These are phyloP conservation scores for Rhamphomyia laevipes DNA, from an alignment of 2,888 invertebrate species.

Conservation along the genomic window DNA sequence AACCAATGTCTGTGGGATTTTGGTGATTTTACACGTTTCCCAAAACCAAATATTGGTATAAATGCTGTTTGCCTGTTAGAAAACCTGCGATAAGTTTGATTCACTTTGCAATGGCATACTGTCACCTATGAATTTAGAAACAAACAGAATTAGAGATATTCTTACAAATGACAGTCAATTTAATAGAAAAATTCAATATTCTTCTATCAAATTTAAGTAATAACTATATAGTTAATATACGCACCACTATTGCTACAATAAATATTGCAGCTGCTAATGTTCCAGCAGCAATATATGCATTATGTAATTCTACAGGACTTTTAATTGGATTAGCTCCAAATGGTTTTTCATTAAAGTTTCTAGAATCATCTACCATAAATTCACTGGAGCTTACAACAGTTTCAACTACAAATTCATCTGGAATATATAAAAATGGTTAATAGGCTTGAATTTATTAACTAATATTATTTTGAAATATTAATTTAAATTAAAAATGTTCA, in stretches of 20 bases:
- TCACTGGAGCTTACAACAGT: slow-evolving; percentile 45
- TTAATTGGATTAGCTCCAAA: slow-evolving; percentile 34
- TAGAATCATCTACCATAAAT: slow-evolving; percentile 37
- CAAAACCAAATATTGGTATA: slow-evolving; percentile 37
- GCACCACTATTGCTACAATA: slow-evolving; percentile 61
- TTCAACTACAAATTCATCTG: slow-evolving; percentile 61
- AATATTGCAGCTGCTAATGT: slow-evolving; percentile 63
- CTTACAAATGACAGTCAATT: background rate
- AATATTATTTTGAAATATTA: background rate
- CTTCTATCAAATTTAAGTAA: too few species aligned
- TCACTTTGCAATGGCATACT: slow-evolving; percentile 66
- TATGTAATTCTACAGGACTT: slow-evolving; percentile 52
- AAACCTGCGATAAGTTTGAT: slow-evolving; percentile 60
- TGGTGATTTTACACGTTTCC: slow-evolving; percentile 32
- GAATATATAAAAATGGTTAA: too few species aligned
- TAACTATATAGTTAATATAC: slow-evolving; percentile 20
- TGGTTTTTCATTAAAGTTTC: slow-evolving; percentile 38
- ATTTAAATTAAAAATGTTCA: slow-evolving; percentile 5
- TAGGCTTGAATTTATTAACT: too few species aligned
- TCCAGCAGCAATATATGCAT: slow-evolving; percentile 67
- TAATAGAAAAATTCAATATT: background rate
- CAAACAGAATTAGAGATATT: background rate
- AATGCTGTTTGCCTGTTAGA: slow-evolving; percentile 45
- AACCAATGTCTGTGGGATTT: slow-evolving; percentile 44
- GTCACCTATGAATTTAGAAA: slow-evolving; percentile 45